Conservation (phyloP, 2,113 vertebrate genomes). For the Aspidoscelis tigris region DNA sequence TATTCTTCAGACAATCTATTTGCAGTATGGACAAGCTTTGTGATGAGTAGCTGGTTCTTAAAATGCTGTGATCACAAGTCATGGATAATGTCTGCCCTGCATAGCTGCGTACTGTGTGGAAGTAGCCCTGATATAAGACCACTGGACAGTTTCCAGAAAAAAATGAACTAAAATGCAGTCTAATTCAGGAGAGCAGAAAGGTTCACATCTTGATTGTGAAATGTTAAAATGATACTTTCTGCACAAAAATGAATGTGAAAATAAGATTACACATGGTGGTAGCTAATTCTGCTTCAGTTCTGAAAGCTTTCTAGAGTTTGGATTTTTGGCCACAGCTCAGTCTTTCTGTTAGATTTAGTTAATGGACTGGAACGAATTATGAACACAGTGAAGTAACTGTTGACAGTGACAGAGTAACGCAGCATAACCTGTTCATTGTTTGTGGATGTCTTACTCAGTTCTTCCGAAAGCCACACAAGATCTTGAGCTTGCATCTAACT, state of each 20-base stretch:
- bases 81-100: not conserved
- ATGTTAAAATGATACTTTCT: not conserved
- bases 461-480: too few species aligned
- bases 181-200: not conserved
- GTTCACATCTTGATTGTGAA: not conserved
- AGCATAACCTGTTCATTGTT: not conserved
- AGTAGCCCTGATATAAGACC: not conserved
- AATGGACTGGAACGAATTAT: not conserved
- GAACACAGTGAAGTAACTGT: not conserved
- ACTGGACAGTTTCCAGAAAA: not conserved
- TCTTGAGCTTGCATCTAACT: not conserved
- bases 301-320: not conserved
- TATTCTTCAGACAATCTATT: not conserved
- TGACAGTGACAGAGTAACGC: not conserved
- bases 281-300: not conserved
- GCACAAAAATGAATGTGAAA: not conserved
- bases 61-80: not conserved
- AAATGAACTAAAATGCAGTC: not conserved
- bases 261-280: not conserved
- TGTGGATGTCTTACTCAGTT: not conserved
- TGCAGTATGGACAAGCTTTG: not conserved
- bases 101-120: not conserved
- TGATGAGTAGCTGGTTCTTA: not conserved
- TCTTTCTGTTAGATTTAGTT: not conserved
- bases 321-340: not conserved